Percentiles rank a stretch among this genome's conserved stretches.
Conservation (phyloP, 2,113 vertebrate species). For the Brevimyrus niger region DNA sequence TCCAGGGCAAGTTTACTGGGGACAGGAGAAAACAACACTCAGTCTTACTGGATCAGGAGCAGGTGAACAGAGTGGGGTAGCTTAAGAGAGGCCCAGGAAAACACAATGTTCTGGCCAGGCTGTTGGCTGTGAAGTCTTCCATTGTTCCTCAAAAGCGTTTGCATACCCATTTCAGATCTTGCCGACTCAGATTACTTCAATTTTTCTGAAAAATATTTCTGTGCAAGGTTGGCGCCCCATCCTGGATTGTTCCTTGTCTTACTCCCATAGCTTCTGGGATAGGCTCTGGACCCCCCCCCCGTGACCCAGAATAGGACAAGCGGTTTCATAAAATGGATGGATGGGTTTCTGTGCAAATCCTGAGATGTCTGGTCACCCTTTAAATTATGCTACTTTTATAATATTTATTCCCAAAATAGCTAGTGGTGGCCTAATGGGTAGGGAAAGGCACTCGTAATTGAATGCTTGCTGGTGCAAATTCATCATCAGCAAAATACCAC, state of each 20-base stretch:
- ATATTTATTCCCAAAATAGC: background rate
- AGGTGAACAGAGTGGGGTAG: background rate
- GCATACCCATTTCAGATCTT: background rate
- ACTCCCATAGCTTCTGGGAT: too few species aligned
- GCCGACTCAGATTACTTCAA: background rate
- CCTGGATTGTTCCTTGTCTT: background rate
- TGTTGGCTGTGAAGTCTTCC: background rate
- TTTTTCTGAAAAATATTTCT: background rate
- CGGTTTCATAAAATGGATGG: background rate
- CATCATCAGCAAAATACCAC: too few species aligned
- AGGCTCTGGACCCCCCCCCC: background rate
- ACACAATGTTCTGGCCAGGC: background rate
- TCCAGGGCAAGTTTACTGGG: background rate
- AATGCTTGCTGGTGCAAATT: background rate
- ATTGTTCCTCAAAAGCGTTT: background rate
- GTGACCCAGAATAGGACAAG: background rate
- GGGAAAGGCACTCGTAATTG: too few species aligned
- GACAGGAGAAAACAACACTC: background rate
- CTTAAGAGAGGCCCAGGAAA: background rate
- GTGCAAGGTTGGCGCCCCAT: background rate
- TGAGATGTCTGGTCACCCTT: background rate
- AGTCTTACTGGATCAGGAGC: background rate
- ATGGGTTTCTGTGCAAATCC: background rate
- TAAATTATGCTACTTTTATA: background rate
- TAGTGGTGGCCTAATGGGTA: too few species aligned